phyloP scores from a whole-genome alignment of 2,113 vertebrate species.

The Nothocercus julius region DNA sequence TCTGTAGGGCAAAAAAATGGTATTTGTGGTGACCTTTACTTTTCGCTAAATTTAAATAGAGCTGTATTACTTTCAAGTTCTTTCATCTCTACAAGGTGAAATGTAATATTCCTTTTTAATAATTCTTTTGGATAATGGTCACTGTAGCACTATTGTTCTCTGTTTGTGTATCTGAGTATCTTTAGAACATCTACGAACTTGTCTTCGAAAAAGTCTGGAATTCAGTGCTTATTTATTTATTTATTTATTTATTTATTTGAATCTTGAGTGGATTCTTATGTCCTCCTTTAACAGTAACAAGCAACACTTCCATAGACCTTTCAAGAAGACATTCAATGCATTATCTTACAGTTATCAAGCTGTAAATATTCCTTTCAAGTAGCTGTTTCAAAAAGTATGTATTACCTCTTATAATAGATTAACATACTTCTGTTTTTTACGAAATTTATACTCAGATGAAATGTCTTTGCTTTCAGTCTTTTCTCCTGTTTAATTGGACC shows the following conservation, averaged over 20 bases:
- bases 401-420: accelerated
- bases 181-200: background rate
- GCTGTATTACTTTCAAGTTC: background rate
- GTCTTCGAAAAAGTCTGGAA: background rate
- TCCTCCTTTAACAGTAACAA: background rate
- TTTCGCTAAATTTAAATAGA: background rate
- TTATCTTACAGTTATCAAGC: background rate
- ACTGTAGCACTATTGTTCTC: background rate
- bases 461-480: background rate
- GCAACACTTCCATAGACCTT: background rate
- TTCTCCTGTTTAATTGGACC: background rate
- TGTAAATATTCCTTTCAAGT: background rate
- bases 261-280: background rate
- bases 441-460: background rate
- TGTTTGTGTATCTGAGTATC: background rate
- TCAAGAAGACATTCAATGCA: background rate
- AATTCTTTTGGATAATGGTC: background rate
- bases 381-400: background rate
- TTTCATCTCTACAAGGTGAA: background rate
- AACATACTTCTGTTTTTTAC: background rate
- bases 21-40: background rate
- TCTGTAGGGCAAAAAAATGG: background rate
- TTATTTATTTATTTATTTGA: background rate
- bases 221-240: background rate
- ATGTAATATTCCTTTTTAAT: background rate